Conservation (phyloP, 1,140 invertebrate species). For the Drosophila gunungcola region DNA sequence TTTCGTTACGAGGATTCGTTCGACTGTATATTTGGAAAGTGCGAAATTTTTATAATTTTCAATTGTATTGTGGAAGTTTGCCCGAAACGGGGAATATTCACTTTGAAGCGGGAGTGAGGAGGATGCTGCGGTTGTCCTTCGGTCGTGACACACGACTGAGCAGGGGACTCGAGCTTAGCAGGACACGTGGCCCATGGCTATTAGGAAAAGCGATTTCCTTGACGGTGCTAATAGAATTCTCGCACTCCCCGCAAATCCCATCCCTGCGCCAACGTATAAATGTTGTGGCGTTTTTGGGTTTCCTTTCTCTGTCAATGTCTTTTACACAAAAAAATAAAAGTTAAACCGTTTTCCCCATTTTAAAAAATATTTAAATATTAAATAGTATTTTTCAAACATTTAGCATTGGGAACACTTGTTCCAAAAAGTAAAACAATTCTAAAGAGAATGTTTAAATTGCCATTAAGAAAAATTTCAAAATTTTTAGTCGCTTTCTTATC, state of each 20-base stretch:
- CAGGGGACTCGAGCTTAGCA: constrained; percentile 38
- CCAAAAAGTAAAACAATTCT: too few species aligned
- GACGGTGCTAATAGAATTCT: constrained; percentile 75
- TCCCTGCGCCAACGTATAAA: constrained; percentile 13
- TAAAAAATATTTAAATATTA: too few species aligned
- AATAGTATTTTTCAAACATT: too few species aligned
- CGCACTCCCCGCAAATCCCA: constrained; percentile 6
- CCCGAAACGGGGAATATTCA: constrained; percentile 8
- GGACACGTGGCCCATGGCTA: constrained; percentile 68
- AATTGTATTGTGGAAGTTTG: constrained; percentile 70
- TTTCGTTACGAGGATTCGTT: constrained; percentile 47
- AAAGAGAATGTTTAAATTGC: too few species aligned
- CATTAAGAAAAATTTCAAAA: too few species aligned
- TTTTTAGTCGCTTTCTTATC: too few species aligned
- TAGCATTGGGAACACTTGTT: too few species aligned
- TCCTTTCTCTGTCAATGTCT: constrained; percentile 44
- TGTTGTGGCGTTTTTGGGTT: constrained; percentile 56
- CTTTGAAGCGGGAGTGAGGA: constrained; percentile 29
- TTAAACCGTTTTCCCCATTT: too few species aligned
- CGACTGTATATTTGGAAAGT: constrained; percentile 39
- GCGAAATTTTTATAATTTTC: constrained; percentile 83
- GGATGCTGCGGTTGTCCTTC: constrained; percentile 69
- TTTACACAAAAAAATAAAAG: constrained; percentile 1
- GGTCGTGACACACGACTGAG: constrained; percentile 69
- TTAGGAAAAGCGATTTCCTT: constrained; percentile 76